Evolutionary conservation across 2,888 invertebrate genomes (phyloP), one percentile per base, ranked within the genome.

Genomic region (Epinotia bilunana): DNA sequence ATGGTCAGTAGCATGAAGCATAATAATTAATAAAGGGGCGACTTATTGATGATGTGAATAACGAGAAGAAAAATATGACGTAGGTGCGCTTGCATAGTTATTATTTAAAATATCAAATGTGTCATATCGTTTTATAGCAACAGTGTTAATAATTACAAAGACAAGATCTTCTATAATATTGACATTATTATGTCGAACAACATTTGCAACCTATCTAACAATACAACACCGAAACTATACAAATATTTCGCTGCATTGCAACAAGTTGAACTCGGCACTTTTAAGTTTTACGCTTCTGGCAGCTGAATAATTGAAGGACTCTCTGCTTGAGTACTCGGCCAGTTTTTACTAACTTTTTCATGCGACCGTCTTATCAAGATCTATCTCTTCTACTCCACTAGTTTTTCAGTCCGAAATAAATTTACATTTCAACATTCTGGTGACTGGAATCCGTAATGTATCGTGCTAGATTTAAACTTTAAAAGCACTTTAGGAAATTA

Each of bases 281-380:
- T 70, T 49, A 70, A 70, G 23, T 74, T 70, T 64, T 39, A 64
- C 60, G 70, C 58, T 61, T 55, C 43, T 65, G 39, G 65, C 71
- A 39, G 71, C 43, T 61, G 71, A 71, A 75, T 74, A 74, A 74
- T 75, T 65, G 60, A 75, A 74, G 71, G 60, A 71, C 74, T 65
- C 70, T 64, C 71, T 67, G 46, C 63, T 33, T 28, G 65, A 75
- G 74, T 55, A 71, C 61, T 53, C 65, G 39, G 28, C 53, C 74
- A 53, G 65, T 65, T 71, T 71, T 65, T 74, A 69, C 68, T 23
- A 65, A 70, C 71, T 74, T 74, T 70, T 18, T 28, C 12, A 64
- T 74, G 60, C 23, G 39, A 55, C 69, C 6, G 69, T 58, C 60
- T 65, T 65, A 65, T 70, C 62, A 63, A 43, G 62, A 67, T 67